Conservation (phyloP, 1,140 invertebrate genomes). For the Drosophila orosa region DNA sequence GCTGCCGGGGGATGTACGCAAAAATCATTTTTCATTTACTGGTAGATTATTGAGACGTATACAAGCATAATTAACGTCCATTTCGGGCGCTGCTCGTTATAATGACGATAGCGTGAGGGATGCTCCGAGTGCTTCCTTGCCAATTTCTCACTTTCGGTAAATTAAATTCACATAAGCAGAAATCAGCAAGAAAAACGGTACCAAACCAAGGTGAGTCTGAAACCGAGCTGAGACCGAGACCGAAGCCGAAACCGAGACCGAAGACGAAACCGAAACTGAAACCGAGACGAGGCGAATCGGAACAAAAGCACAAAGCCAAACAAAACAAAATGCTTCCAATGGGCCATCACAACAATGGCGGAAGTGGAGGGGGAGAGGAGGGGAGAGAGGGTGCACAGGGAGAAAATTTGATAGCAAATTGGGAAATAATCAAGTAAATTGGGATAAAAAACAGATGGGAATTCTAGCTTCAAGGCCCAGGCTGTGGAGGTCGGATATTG, state of each 20-base stretch:
- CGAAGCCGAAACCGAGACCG: neutral
- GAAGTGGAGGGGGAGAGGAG: neutral
- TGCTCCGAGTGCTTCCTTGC: slow-evolving; percentile 16
- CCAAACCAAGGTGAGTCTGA: slow-evolving; percentile 8
- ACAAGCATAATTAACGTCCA: slow-evolving; percentile 37
- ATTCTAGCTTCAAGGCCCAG: neutral
- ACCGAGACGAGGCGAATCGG: neutral
- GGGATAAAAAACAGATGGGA: neutral
- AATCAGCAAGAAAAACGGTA: slow-evolving; percentile 45
- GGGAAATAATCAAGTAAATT: neutral
- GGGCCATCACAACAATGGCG: slow-evolving; percentile 26
- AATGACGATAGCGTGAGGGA: slow-evolving; percentile 39
- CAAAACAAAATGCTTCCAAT: slow-evolving; percentile 41
- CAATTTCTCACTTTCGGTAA: slow-evolving; percentile 49
- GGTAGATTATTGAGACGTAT: slow-evolving; percentile 29
- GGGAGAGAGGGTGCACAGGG: neutral
- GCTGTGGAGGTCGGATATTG: no score
- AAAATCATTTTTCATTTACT: slow-evolving; percentile 41
- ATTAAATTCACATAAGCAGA: slow-evolving; percentile 61
- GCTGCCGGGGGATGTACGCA: neutral
- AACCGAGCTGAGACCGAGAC: neutral
- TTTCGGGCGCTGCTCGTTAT: slow-evolving; percentile 7
- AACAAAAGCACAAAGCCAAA: slow-evolving; percentile 23
- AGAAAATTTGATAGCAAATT: neutral
- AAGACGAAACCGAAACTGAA: slow-evolving; percentile 9